Base-by-base conservation (phyloP, 2,888 invertebrate species). In the Chelonus formosanus region DNA sequence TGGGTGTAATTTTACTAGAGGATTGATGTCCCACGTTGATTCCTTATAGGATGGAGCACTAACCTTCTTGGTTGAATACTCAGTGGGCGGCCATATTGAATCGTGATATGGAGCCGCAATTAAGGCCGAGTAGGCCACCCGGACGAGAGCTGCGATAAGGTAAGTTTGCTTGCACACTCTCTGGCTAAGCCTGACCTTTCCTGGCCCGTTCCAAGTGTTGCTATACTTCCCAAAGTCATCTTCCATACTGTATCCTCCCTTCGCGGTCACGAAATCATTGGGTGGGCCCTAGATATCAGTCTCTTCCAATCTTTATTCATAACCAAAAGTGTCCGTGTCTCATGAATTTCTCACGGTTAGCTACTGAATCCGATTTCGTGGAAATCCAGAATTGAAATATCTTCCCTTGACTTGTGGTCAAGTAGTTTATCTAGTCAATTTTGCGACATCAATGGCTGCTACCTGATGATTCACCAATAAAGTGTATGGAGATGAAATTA, bases 101-200 rank as follows among this genome's bases (percentile, higher is more conserved):
- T 83, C 83, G 83, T 83, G 83, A 83, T 83, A 82, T 78, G 81
- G 80, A 74, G 77, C 79, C 78, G 80, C 82, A 83, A 83, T 83
- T 83, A 83, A 83, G 82, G 81, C 78, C 79, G 80, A 81, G 81
- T 82, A 82, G 83, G 83, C 83, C 83, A 83, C 83, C 83, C 83
- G 83, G 82, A 79, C 80, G 79, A 80, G 75, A 57, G 66, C 75
- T 34, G 79, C 80, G 82, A 82, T 83, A 83, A 82, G 82, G 78
- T 78, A 78, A 79, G 80, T 76, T 75, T 76, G 70, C 40, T 40
- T 40, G 40, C 40, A 40, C 40, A 40, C 40, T 40, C 75, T 76
- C 75, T 77, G 77, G 78, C 78, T 79, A 76, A 78, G 80, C 74
- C 76, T 81, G 80, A 81, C 81, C 81, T 76, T 71, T 67, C 68